Evolutionary conservation across 2,888 invertebrate species (phyloP), one percentile per base, ranked within the genome.

Genomic region (Lordiphosa andalusiaca): DNA sequence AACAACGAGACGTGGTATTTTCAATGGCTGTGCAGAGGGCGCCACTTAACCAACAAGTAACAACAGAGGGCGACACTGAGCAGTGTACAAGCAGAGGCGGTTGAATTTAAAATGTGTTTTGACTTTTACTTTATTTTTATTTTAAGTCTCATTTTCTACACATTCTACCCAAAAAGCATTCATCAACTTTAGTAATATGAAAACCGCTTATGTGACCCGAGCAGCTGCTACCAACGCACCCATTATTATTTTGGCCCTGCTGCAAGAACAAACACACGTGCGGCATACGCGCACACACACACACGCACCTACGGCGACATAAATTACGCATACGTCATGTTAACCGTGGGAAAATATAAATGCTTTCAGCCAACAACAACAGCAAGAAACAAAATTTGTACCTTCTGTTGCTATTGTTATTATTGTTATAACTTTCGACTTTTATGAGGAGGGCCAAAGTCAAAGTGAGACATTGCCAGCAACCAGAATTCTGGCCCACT

Each of bases 281-380:
- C 37, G 13, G n/a, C 40, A 4, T 19, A 16, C 36, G 37, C 6
- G 2, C 37, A 2, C 21, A 16, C 16, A 16, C 16, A 21, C 19
- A 12, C n/a, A 55, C 51, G 46, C 60, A 62, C 25, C 58, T 46
- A 59, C 33, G 5, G 50, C 47, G 59, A 73, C 66, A 77, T 75
- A 82, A 77, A 82, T 82, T 82, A 71, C 75, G 72, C 69, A 82
- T 74, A 76, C 75, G 78, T 69, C 78, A 59, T 71, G 80, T 76
- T 52, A 61, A 21, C 67, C 56, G 48, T 67, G 53, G 35, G 52
- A 58, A 71, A 64, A 82, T 74, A 60, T 60, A 65, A 58, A 64
- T 58, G 58, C 66, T 63, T 41, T 56, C n/a, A 30, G 21, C 23
- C 60, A 52, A 36, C 52, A 52, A 36, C 52, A 25, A 30, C 44